Base-by-base conservation (phyloP, 1,140 invertebrate genomes). In the Zaprionus taronus region DNA sequence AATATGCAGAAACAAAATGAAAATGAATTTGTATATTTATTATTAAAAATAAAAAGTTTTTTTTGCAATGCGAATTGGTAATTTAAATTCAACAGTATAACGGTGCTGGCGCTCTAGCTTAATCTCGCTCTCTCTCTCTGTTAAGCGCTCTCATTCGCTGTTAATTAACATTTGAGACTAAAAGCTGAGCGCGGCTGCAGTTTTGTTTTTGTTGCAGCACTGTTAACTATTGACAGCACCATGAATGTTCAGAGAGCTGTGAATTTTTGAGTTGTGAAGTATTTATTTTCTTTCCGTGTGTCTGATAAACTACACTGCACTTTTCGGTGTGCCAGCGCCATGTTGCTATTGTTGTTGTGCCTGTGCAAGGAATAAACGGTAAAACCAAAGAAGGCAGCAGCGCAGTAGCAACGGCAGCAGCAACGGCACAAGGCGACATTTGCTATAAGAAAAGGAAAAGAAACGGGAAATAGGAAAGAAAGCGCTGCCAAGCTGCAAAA, bases 401-500 rank as follows among this genome's bases (percentile, higher is more conserved):
- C 44, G 53, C 44, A n/a, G 7, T 41, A 38, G 38, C 36, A 75
- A 26, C 49, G 44, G 47, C 51, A 72, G 26, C 26, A 41, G 36
- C 12, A 62, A 22, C 4, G 36, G 36, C 36, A 38, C 36, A 38
- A 38, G 41, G 41, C 41, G 41, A 47, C 41, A 26, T 53, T 53
- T 53, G 34, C 17, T 7, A 64, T 38, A 20, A 17, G 15, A 38
- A 28, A 14, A 5, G 2, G 2, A 26, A 26, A 51, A 62, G 36
- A 4, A 53, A 57, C 65, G n/a, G 41, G 44, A 62, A 65, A 61
- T 61, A 44, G 49, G 24, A 22, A 47, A 36, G 44, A 72, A 17
- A 41, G 79, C 61, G 79, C 14, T 80, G 55, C 69, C 73, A 49
- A 65, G 24, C 31, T 56, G 60, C 41, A 47, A 17, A 47, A 93